Conservation (phyloP, 2,888 invertebrate species). For the Colostygia pectinataria region DNA sequence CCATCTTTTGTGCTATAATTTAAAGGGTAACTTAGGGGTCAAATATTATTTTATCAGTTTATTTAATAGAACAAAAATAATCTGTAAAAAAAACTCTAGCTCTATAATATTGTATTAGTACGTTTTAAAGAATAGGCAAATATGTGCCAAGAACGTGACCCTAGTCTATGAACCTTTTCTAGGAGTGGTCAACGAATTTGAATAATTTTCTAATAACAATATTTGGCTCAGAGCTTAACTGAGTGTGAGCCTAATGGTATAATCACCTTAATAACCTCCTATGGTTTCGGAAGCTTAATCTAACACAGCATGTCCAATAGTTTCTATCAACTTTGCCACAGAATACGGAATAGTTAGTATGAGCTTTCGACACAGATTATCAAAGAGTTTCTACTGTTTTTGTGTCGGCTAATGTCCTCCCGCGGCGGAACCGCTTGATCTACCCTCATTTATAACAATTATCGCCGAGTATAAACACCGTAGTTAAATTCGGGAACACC, state of each 20-base stretch:
- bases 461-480: slow-evolving; percentile 55
- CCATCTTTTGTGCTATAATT: too few relatives aligned
- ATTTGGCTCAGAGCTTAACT: slow-evolving; percentile 13
- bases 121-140: too few relatives aligned
- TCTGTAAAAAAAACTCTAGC: too few relatives aligned
- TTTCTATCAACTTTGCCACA: background rate
- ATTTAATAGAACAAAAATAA: too few relatives aligned
- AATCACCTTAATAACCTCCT: slow-evolving; percentile 10
- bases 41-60: too few relatives aligned
- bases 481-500: slow-evolving; percentile 65
- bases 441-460: slow-evolving; percentile 67
- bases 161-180: too few relatives aligned
- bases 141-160: too few relatives aligned
- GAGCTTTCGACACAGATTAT: background rate
- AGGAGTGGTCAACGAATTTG: background rate
- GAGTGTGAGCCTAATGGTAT: slow-evolving; percentile 13
- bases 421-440: slow-evolving; percentile 40
- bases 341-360: background rate
- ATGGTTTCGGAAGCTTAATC: slow-evolving; percentile 24
- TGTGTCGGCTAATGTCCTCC: slow-evolving; percentile 19
- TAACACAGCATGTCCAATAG: slow-evolving; percentile 2
- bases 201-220: slow-evolving; percentile 11
- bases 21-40: too few relatives aligned
- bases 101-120: too few relatives aligned
- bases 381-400: slow-evolving; percentile 4